Evolutionary conservation across 2,888 invertebrate genomes (phyloP), one percentile per base, ranked within the genome.

Genomic region (Priocnemis perturbator): DNA sequence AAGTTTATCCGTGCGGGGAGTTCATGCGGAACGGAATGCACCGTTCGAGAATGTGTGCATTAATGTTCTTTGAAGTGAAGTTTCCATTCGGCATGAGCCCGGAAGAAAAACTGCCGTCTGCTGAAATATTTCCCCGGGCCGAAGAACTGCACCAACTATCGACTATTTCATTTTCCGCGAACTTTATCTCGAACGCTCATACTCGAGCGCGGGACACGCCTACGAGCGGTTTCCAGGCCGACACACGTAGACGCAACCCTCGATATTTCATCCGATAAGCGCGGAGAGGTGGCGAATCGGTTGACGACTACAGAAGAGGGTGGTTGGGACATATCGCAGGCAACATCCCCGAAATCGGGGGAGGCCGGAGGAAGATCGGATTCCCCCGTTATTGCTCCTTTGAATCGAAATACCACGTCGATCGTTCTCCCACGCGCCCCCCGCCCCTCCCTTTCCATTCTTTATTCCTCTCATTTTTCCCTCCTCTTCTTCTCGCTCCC

Each of bases 381-480:
- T 83, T 77, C 74, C 48, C 58, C 73, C 70, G 75, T 84, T 81
- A 77, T 82, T 83, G 74, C 79, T 73, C 69, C 78, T 81, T 83
- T 83, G 74, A 78, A 77, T 78, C 77, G 71, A 70, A 77, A 82
- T 76, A 76, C 76, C 74, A 57, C 69, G 69, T 9, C 48, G 73
- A 74, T 74, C 66, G 57, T 74, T 64, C 69, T 57, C 59, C 56
- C 66, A 21, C 30, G 45, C 21, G 57, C 60, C 45, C 50, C 21
- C 59, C 11, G 17, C 45, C 15, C 21, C 59, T 14, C 20, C 45
- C 15, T 60, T 47, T 61, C 19, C 21, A 20, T 7, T 30, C 21
- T 52, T 21, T 21, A 17, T n/a, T 23, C 19, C 48, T 19, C 14
- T 17, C 19, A n/a, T 14, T 53, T 44, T 17, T 7, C 3, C 37